Conservation (phyloP, 1,140 invertebrate genomes). For the Sycophaga agraensis region DNA sequence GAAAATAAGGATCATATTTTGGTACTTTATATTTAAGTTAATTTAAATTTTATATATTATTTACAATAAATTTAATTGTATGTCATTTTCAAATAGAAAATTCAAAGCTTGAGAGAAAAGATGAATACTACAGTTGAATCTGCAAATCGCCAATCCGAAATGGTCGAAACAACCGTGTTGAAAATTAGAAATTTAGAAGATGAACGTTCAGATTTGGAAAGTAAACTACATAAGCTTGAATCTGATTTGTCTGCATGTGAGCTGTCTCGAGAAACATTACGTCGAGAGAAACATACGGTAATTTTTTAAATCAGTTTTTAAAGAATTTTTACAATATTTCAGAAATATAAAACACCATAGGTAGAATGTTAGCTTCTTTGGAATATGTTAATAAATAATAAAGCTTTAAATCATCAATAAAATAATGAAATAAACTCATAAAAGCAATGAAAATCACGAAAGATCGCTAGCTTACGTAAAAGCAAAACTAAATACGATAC, state of each 20-base stretch:
- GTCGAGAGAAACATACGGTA: conserved; percentile 64
- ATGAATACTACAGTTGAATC: neutral
- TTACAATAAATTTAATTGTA: neutral
- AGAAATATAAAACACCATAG: no score
- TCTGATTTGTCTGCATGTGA: conserved; percentile 52
- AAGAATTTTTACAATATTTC: no score
- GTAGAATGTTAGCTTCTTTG: no score
- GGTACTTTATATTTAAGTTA: conserved; percentile 56
- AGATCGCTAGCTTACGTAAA: no score
- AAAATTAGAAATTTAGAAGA: neutral
- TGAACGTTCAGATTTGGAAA: neutral
- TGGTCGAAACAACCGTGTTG: neutral
- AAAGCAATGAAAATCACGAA: no score
- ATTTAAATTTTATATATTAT: neutral
- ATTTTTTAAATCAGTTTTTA: no score
- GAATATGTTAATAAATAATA: no score
- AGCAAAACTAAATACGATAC: no score
- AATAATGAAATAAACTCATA: no score
- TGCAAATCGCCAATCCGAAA: neutral
- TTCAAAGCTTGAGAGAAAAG: conserved; percentile 1
- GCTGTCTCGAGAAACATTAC: conserved; percentile 64
- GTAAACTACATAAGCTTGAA: conserved; percentile 1
- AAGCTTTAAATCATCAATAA: no score
- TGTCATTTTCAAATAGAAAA: conserved; percentile 52
- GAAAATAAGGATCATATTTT: conserved; percentile 74